Base-by-base conservation (phyloP, 2,797 vertebrate genomes). In the Eulemur albifrons region DNA sequence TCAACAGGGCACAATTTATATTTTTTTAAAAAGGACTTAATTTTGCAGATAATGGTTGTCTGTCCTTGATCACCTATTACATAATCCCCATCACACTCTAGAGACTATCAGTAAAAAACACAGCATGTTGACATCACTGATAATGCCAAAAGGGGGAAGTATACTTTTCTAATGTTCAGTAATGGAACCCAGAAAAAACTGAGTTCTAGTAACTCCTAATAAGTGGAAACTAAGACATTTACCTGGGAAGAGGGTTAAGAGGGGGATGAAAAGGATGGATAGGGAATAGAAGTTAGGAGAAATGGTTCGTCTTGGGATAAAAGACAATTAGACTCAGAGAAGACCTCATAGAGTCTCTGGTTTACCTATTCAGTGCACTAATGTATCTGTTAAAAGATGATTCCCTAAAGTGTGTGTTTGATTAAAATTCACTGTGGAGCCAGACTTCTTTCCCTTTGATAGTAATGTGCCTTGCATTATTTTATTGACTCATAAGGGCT, bases 41-140 rank as follows among this genome's bases (percentile, higher is more conserved):
- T 57, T 92, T 82, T 86, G n/a, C 48, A 80, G 80, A 73, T 45
- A 86, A 70, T 89, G n/a, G 85, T 89, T 84, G 92, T 94, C n/a
- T 86, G 52, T 63, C 65, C 82, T 93, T 21, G 61, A 75, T 72
- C 72, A 84, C 40, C 73, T 82, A 91, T 32, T 75, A 70, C 14
- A 35, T 38, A 25, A 85, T 45, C n/a, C 83, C 50, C 43, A 87
- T 30, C 50, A 88, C 12, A 57, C 38, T 83, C 69, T 32, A 59
- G 40, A 94, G 50, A 77, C 5, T 38, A 13, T 27, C 13, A 45
- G 30, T 38, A 94, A 67, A 89, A 96, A 81, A 84, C 11, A 72
- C 0, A 83, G 40, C 43, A 57, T 7, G 21, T 69, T 50, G 59
- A 35, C 50, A 63, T 59, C 76, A 75, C 20, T 14, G 21, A 85